Evolutionary conservation across 2,113 vertebrate species (phyloP).

Genomic region (Phalacrocorax pelagicus): DNA sequence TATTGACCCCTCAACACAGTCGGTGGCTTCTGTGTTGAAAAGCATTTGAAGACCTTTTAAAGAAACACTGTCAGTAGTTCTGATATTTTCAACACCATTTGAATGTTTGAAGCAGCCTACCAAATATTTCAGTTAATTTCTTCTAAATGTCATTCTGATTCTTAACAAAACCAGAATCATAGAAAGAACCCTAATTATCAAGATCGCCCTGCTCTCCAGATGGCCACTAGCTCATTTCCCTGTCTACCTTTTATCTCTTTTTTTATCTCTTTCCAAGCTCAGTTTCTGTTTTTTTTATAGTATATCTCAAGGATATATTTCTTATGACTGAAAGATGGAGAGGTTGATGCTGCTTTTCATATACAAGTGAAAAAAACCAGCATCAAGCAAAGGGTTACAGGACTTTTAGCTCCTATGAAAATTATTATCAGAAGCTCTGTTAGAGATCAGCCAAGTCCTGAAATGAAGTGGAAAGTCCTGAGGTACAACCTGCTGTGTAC

Average conservation of each 20-base stretch:
- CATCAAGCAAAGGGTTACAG: background rate
- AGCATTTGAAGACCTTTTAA: background rate
- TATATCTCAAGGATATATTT: background rate
- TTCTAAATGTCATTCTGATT: background rate
- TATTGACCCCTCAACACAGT: background rate
- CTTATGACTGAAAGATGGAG: background rate
- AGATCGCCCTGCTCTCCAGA: background rate
- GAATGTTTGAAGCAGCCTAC: background rate
- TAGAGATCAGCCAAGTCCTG: background rate
- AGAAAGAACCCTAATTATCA: background rate
- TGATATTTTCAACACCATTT: background rate
- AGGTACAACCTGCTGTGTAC: background rate
- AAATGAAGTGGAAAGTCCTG: background rate
- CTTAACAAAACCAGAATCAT: background rate
- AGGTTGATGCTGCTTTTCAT: background rate
- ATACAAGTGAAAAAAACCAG: rapidly evolving
- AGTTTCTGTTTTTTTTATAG: background rate
- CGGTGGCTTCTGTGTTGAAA: background rate
- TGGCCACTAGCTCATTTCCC: background rate
- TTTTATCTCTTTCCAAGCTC: background rate
- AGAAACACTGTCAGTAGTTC: background rate
- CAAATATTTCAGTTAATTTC: background rate
- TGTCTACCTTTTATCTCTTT: background rate
- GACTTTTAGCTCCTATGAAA: background rate
- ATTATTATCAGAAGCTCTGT: background rate